Base-by-base conservation (phyloP, 2,113 vertebrate species). In the Ailuropoda melanoleuca region DNA sequence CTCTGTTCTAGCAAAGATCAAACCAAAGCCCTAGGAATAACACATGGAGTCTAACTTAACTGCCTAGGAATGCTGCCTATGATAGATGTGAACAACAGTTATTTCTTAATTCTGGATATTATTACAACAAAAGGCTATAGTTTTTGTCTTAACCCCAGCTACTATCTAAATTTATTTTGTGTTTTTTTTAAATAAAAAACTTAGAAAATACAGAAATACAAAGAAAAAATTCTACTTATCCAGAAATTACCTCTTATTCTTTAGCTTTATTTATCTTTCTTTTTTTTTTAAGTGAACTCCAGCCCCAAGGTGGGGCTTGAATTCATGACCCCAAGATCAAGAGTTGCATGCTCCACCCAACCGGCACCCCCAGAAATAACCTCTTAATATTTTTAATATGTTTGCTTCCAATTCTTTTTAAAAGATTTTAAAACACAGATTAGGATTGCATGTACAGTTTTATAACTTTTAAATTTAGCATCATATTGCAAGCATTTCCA, bases 381-480 rank as follows among this genome's bases (percentile, higher is more conserved):
- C 17, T 84, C 64, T 66, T 56, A 89, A 74, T 14, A 77, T 95
- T 88, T 88, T 84, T 43, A 91, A 87, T 50, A 14, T 34, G 90
- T 87, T 77, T 91, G 77, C 58, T 93, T 89, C 14, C 17, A 84
- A 58, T 93, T 96, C 39, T 72, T 72, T 95, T 74, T 21, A 86
- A 91, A 39, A 80, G 10, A 78, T 53, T 94, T 95, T 77, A 56
- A 96, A 94, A 92, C 19, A 62, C 64, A 93, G 50, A 93, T 26
- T 68, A 66, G 39, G 21, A 97, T 72, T 39, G 77, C 11, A 68
- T 31, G 70, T 23, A 74, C 0, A 81, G 50, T 88, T 83, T 43
- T 93, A 1, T 34, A 60, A 81, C 77, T 91, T 95, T 56, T 37
- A 90, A 92, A 62, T 39, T 31, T 26, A 95, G 56, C 7, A 46